Conservation (phyloP, 2,888 invertebrate genomes). For the Masnerella sp. region DNA sequence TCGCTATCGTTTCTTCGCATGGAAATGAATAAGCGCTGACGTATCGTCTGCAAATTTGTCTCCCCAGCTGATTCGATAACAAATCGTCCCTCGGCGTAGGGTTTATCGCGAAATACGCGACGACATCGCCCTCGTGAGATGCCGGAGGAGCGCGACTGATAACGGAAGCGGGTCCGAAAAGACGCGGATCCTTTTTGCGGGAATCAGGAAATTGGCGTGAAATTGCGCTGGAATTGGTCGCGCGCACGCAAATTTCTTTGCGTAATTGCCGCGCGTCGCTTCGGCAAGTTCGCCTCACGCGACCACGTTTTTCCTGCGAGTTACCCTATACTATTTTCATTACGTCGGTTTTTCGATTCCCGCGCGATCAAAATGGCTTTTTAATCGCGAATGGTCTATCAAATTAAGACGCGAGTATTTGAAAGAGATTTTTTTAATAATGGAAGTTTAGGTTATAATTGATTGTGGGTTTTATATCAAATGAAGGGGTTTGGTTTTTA, state of each 20-base stretch:
- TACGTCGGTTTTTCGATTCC: not conserved
- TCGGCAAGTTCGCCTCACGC: constrained; percentile 21
- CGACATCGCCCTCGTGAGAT: constrained; percentile 33
- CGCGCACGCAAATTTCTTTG: constrained; percentile 49
- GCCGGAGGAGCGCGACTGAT: constrained; percentile 30
- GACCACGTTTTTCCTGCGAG: not conserved
- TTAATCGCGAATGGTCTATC: not conserved
- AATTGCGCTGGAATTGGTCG: constrained; percentile 56
- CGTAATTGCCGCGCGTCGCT: constrained; percentile 49
- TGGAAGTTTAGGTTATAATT: too few relatives aligned
- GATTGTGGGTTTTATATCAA: too few relatives aligned
- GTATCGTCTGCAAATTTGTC: constrained; percentile 45
- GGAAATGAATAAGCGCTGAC: constrained; percentile 40
- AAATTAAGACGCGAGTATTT: not conserved
- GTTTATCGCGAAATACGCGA: constrained; percentile 46
- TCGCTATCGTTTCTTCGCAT: constrained; percentile 23
- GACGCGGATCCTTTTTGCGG: constrained; percentile 40
- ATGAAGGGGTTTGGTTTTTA: too few relatives aligned
- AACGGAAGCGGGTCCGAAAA: constrained; percentile 19
- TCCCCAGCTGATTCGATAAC: constrained; percentile 36
- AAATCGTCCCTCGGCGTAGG: constrained; percentile 28
- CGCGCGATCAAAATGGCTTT: not conserved
- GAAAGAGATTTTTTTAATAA: not conserved
- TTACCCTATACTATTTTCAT: not conserved
- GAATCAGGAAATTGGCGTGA: constrained; percentile 61